phyloP scores from a whole-genome alignment of 2,888 invertebrate genomes.

The Nysson spinosus region DNA sequence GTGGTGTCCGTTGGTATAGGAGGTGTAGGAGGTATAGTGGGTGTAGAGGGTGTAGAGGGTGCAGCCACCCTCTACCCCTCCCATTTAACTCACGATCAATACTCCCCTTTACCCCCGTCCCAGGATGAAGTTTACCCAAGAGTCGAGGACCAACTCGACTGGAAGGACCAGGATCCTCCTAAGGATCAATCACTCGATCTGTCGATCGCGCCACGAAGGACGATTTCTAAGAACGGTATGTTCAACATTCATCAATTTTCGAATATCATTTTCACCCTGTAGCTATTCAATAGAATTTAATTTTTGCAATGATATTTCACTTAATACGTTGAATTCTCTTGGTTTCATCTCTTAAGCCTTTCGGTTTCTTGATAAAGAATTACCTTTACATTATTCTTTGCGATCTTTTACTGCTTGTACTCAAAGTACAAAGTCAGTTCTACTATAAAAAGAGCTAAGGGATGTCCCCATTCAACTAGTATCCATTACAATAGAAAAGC shows the following conservation, averaged over 20 bases:
- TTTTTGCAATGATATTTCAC: no score
- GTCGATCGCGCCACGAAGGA: constrained; percentile 40
- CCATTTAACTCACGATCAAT: constrained; percentile 70
- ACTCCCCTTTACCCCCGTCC: constrained; percentile 69
- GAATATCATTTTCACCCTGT: constrained; percentile 38
- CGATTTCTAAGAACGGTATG: constrained; percentile 41
- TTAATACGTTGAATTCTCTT: no score
- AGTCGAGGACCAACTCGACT: constrained; percentile 59
- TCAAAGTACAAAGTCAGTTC: no score
- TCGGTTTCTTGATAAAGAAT: no score
- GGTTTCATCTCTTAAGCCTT: no score
- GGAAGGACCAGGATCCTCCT: constrained; percentile 55
- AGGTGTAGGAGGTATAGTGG: constrained; percentile 67
- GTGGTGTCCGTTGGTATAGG: constrained; percentile 58
- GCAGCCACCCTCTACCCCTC: constrained; percentile 61
- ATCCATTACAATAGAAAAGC: no score
- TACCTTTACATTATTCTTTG: no score
- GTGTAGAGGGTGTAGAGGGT: constrained; percentile 67
- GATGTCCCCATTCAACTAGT: no score
- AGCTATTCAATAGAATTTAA: constrained; percentile 10
- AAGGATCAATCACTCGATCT: constrained; percentile 44
- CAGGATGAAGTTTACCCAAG: constrained; percentile 62
- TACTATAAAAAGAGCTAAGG: no score
- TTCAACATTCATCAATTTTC: constrained; percentile 25
- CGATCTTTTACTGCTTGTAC: no score